Conservation (phyloP, 2,888 invertebrate species). For the Andrena bucephala region DNA sequence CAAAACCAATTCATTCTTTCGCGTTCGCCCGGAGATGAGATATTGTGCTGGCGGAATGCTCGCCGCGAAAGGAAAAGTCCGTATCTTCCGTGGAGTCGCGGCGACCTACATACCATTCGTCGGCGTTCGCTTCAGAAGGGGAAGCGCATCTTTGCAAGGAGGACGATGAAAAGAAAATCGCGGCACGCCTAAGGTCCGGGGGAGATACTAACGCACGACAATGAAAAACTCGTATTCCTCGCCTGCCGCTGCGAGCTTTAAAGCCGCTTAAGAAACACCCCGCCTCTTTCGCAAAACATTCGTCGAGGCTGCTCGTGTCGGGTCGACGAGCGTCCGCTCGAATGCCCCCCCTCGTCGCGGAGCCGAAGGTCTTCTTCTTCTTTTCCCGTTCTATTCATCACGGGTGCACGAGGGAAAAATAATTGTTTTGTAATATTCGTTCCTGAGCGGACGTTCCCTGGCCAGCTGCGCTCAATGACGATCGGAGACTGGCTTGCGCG, state of each 20-base stretch:
- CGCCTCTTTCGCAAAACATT: constrained; percentile 13
- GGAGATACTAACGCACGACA: constrained; percentile 36
- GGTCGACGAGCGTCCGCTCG: constrained; percentile 21
- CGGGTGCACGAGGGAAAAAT: not conserved
- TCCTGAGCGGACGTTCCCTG: not conserved
- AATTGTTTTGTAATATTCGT: not conserved
- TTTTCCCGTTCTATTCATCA: not conserved
- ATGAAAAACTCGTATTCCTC: constrained; percentile 56
- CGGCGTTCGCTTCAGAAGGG: constrained; percentile 4
- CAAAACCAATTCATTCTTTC: constrained; percentile 43
- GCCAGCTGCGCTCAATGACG: not conserved
- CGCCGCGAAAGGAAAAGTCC: constrained; percentile 52
- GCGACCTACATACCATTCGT: constrained; percentile 50
- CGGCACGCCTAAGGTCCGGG: constrained; percentile 15
- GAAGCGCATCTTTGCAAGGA: constrained; percentile 25
- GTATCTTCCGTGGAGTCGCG: constrained; percentile 25
- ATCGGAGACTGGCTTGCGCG: not conserved
- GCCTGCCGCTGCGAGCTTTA: constrained; percentile 29
- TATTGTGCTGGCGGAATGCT: constrained; percentile 36
- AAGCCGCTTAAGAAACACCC: constrained; percentile 47
- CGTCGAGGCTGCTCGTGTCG: constrained; percentile 9
- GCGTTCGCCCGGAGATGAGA: constrained; percentile 29
- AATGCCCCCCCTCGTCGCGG: constrained; percentile 11
- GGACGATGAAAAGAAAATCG: constrained; percentile 61
- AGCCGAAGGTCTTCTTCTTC: not conserved